Evolutionary conservation across 2,113 vertebrate genomes (phyloP), one percentile per base, ranked within the genome.

Genomic region (Myanophis thanlyinensis): DNA sequence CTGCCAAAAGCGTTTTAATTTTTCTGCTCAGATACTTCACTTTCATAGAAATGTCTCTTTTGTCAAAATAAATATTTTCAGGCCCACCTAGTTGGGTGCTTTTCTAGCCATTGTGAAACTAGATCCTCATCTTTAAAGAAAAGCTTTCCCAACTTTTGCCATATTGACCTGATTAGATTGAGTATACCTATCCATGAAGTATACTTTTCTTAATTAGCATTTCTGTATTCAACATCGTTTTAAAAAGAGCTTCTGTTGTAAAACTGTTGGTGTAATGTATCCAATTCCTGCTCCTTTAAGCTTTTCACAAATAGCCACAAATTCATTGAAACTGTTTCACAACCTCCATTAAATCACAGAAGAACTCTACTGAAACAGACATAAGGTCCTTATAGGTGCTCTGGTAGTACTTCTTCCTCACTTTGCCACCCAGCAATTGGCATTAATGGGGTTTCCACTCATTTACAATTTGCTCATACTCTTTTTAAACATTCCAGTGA

Each of bases 401-500:
- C 5, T 40, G 35, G 73, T 35, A 44, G 35, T 44, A 44, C 6
- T 40, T 22, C 73, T 80, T 22, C 35, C 22, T 80, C 73, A 80
- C 35, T 80, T 80, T 44, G 18, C 73, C 73, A 44, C 73, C 35
- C 35, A 80, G 73, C 35, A 80, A 44, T 44, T 80, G 35, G 7
- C 73, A 80, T 80, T 80, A 44, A 40, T 80, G 67, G 27, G n/a
- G 73, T 80, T 80, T 90, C 87, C 80, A 1, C 25, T 87, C 9
- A 1, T 46, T 59, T 25, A 67, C 85, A 87, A n/a, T 12, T 35
- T 85, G 23, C 49, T 25, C 20, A 7, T 49, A 67, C 48, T 88
- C 5, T 62, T 94, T 94, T 93, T 89, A 59, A 89, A 93, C 85
- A 1, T 97, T 96, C 88, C 95, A 99, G 99, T 4, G 99, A 99